Base-by-base conservation (phyloP, 2,113 vertebrate species). In the Cichladusa arquata region DNA sequence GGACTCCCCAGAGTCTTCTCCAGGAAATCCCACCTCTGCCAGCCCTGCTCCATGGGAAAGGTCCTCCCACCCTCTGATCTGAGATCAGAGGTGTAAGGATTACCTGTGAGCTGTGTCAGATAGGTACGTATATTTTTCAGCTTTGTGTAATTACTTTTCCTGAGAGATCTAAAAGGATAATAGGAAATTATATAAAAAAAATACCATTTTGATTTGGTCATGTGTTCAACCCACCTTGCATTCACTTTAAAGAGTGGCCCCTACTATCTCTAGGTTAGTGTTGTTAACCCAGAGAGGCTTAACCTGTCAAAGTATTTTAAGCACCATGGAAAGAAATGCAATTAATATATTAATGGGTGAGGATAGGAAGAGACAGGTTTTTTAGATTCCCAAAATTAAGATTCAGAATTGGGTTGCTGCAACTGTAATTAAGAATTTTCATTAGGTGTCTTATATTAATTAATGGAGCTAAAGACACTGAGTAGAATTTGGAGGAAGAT, bases 151-250 rank as follows among this genome's bases (percentile, higher is more conserved):
- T 38, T 12, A 14, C 3, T 66, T 83, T 82, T 78, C 34, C 40
- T 42, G 38, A 50, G 7, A 69, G 5, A 1, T 58, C 4, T 48
- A n/a, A 72, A 73, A 48, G 1, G 4, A 0, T 19, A 47, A 48
- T 44, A 7, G 6, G 34, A 6, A 54, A 51, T 36, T 3, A 33
- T 38, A 38, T 12, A 1, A 84, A 74, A 72, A 72, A 31, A 4
- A 6, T 47, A 24, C 4, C 2, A 22, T 42, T 91, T 79, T 82
- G 26, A 31, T 85, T 57, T 69, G 12, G 8, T 24, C n/a, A 19
- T 18, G 6, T 42, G 11, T 23, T 81, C 40, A 56, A 34, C 2
- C 3, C 12, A 34, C 13, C 2, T 34, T 58, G 3, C 7, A 10
- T 56, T 67, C n/a, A 13, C 28, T 67, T 87, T 28, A 48, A 45